Percentiles rank a stretch among this genome's conserved stretches.
Conservation (phyloP, 2,797 vertebrate species). For the Nannoperca obscura region DNA sequence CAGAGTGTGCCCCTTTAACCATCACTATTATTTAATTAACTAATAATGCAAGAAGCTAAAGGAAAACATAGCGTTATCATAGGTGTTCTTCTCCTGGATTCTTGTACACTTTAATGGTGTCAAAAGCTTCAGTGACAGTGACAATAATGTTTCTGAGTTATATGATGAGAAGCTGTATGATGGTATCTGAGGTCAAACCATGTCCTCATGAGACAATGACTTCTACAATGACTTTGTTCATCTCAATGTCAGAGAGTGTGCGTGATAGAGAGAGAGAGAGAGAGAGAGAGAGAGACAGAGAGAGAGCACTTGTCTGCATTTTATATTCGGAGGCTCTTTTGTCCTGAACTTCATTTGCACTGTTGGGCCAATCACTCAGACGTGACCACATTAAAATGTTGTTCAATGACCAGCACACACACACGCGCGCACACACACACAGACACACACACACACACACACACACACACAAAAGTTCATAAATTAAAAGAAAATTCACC, state of each 20-base stretch:
- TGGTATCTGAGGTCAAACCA: conserved; percentile 21
- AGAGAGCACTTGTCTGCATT: conserved; percentile 23
- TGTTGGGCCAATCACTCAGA: conserved; percentile 50
- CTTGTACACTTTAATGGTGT: conserved; percentile 11
- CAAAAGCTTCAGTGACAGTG: conserved; percentile 15
- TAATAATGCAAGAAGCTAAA: conserved; percentile 37
- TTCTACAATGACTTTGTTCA: conserved; percentile 18
- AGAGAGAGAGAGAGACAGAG: not conserved
- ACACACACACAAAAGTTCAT: not conserved
- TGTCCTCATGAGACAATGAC: conserved; percentile 40
- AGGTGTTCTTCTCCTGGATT: not conserved
- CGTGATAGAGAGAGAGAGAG: not conserved
- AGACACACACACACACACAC: not conserved
- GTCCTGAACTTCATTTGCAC: conserved; percentile 59
- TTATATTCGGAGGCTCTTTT: conserved; percentile 63
- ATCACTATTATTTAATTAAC: conserved; percentile 32
- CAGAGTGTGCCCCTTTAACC: conserved; percentile 34
- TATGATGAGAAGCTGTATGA: conserved; percentile 6
- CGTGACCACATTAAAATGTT: conserved; percentile 58
- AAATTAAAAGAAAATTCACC: conserved; percentile 32
- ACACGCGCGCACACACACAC: too few relatives aligned
- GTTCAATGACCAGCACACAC: conserved; percentile 29
- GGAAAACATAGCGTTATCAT: conserved; percentile 25
- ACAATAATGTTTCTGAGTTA: not conserved
- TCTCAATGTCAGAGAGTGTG: conserved; percentile 35